Percentiles rank a stretch among this genome's conserved stretches.
phyloP scores from a whole-genome alignment of 1,140 invertebrate species.

The Chironomus tepperi region DNA sequence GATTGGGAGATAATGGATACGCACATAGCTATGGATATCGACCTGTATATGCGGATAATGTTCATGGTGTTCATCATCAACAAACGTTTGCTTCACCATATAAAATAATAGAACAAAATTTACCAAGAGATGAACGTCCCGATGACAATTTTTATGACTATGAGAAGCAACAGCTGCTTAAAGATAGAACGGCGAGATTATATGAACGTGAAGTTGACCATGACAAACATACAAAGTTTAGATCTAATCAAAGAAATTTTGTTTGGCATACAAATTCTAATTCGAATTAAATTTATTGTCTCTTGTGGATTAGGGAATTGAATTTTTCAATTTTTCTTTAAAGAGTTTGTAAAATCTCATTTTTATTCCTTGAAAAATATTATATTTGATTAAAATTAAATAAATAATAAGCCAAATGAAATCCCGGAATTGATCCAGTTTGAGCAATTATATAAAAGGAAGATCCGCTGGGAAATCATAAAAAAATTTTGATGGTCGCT shows the following conservation, averaged over 20 bases:
- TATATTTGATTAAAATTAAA: too few relatives aligned
- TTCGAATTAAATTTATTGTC: too few relatives aligned
- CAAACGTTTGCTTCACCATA: conserved; percentile 9
- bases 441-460: too few relatives aligned
- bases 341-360: too few relatives aligned
- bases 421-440: too few relatives aligned
- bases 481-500: too few relatives aligned
- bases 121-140: neutral
- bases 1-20: conserved; percentile 27
- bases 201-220: neutral
- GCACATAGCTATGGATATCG: conserved; percentile 3
- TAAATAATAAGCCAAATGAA: too few relatives aligned
- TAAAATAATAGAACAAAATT: neutral
- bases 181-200: conserved; percentile 26
- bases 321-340: too few relatives aligned
- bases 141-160: conserved; percentile 38
- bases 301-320: too few relatives aligned
- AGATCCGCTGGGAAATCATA: too few relatives aligned
- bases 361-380: too few relatives aligned
- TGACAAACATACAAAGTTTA: neutral
- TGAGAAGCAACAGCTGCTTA: conserved; percentile 31
- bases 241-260: neutral
- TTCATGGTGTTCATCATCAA: neutral
- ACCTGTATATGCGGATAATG: neutral
- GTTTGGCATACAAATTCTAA: conserved; percentile 6